A percentile compares a stretch with the other conserved stretches of the same genome.
These are phyloP conservation scores for Saturnia pavonia DNA, from an alignment of 2,888 invertebrate species.

Conservation along the genomic window DNA sequence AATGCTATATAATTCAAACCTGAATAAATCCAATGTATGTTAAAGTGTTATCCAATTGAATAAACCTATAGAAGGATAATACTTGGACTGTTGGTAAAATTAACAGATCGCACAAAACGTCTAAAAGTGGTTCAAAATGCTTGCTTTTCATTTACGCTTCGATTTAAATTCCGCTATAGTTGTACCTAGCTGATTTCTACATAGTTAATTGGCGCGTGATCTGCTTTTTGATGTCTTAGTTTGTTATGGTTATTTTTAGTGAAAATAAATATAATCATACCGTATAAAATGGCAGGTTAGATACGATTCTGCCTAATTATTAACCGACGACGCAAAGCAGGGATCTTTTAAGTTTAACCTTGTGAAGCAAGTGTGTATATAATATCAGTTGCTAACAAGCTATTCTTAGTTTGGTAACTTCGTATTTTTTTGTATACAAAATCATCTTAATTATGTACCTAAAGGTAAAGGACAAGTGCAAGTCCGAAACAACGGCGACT, in stretches of 20 bases:
- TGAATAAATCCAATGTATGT: too few relatives aligned
- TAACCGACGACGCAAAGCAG: background rate
- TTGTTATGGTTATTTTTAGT: conserved; percentile 21
- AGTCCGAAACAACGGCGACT: too few relatives aligned
- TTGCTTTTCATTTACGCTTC: conserved; percentile 31
- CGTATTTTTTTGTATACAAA: too few relatives aligned
- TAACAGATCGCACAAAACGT: conserved; percentile 9
- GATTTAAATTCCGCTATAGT: conserved; percentile 37
- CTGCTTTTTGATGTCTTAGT: conserved; percentile 32
- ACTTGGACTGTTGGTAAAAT: background rate
- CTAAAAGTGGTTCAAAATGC: conserved; percentile 25
- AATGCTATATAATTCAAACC: background rate
- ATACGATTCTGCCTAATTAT: background rate
- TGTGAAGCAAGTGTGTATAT: too few relatives aligned
- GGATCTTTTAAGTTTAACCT: too few relatives aligned
- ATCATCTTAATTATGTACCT: too few relatives aligned
- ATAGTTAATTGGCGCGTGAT: conserved; percentile 43
- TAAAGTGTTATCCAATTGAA: too few relatives aligned
- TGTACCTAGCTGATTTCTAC: conserved; percentile 39
- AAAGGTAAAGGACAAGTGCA: too few relatives aligned
- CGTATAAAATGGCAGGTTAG: background rate
- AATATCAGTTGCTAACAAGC: too few relatives aligned
- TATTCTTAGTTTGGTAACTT: too few relatives aligned
- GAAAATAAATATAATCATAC: conserved; percentile 20
- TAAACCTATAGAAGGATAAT: too few relatives aligned